Conservation (phyloP, 2,113 vertebrate species). For the Daboia siamensis region DNA sequence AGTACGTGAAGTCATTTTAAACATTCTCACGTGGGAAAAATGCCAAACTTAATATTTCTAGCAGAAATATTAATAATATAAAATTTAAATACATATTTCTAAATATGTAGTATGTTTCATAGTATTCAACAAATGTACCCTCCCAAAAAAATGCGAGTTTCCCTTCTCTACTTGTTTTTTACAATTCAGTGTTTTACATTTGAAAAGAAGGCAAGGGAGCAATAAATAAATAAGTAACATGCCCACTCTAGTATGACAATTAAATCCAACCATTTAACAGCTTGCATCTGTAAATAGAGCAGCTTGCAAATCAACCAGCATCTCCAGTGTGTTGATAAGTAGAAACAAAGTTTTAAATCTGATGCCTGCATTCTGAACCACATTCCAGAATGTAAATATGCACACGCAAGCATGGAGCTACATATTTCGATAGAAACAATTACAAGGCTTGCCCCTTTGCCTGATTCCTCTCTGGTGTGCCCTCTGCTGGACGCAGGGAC, state of each 20-base stretch:
- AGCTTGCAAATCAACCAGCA: background rate
- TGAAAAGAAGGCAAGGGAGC: background rate
- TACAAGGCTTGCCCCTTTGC: constrained; percentile 48
- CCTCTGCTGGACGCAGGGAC: constrained; percentile 74
- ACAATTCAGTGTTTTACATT: constrained; percentile 52
- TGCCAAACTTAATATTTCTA: background rate
- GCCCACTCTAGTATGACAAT: constrained; percentile 57
- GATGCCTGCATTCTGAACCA: constrained; percentile 68
- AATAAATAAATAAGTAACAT: background rate
- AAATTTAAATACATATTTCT: background rate
- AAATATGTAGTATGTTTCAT: background rate
- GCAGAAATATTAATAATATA: background rate
- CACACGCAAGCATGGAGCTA: constrained; percentile 63
- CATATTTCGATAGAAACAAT: constrained; percentile 71
- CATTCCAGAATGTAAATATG: constrained; percentile 71
- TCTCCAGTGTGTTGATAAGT: constrained; percentile 31
- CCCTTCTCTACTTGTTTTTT: constrained; percentile 49
- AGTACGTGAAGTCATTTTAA: background rate
- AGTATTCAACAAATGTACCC: background rate
- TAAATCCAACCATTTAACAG: constrained; percentile 56
- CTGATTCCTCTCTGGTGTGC: constrained; percentile 65
- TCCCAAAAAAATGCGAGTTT: background rate
- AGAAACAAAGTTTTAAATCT: constrained; percentile 61
- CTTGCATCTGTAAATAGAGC: constrained; percentile 44
- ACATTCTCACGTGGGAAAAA: background rate